Evolutionary conservation across 1,140 invertebrate genomes (phyloP), one percentile per base, ranked within the genome.

Genomic region (Medauroidea extradentata): DNA sequence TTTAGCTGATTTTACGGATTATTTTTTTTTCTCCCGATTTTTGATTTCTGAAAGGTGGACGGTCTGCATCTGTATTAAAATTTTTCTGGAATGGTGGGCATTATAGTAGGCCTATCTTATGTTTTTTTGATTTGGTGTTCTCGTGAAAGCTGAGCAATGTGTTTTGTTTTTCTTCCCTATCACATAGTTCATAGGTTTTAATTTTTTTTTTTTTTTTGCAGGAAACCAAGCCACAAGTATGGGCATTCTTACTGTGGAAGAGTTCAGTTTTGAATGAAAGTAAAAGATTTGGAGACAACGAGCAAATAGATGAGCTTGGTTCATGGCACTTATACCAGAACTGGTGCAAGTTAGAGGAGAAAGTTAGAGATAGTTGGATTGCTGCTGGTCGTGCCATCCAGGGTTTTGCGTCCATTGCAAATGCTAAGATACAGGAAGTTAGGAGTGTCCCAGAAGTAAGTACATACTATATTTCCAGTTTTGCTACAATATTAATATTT

Each of bases 181-280:
- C n/a, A n/a, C n/a, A n/a, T n/a, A n/a, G n/a, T n/a, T n/a, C n/a
- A n/a, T n/a, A n/a, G n/a, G n/a, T n/a, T n/a, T n/a, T n/a, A n/a
- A n/a, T n/a, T n/a, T n/a, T n/a, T n/a, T n/a, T n/a, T n/a, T n/a
- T n/a, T n/a, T 7, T 34, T 4, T 34, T 34, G 29, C 61, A 85
- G 84, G 88, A 90, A 73, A 83, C 82, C 54, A 90, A 89, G 74
- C 85, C 88, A 13, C 86, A 89, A 75, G 85, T 91, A 2, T 91
- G 89, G 89, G 89, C 87, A 44, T 92, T 90, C 71, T 77, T 90
- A 11, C 66, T 92, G 23, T 91, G 89, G 89, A 91, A 91, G 69
- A 83, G 83, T 67, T 83, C 84, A 7, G 82, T 84, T 63, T 79
- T 81, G 14, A 80, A 84, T 42, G 78, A 81, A 59, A 48, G 73